Conservation (phyloP, 2,797 vertebrate species). For the Vipera ursinii region DNA sequence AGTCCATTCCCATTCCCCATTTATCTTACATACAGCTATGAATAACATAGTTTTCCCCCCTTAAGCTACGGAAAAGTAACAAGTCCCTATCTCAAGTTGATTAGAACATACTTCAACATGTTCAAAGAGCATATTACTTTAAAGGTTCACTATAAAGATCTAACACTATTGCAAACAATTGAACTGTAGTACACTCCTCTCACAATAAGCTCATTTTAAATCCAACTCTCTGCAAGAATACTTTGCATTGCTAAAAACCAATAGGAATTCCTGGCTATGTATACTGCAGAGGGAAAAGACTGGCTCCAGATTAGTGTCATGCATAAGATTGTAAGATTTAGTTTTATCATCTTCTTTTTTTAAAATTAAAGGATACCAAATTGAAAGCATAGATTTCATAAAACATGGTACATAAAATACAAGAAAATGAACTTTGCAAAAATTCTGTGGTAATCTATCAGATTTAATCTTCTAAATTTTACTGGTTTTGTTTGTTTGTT, state of each 20-base stretch:
- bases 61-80: background rate
- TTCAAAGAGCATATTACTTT: background rate
- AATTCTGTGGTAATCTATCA: background rate
- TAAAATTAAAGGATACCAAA: background rate
- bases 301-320: background rate
- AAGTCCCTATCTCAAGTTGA: background rate
- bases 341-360: background rate
- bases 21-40: background rate
- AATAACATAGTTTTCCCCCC: background rate
- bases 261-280: background rate
- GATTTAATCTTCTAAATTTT: background rate
- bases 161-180: background rate
- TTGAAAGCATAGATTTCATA: background rate
- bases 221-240: background rate
- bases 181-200: background rate
- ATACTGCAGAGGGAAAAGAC: background rate
- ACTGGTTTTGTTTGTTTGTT: background rate
- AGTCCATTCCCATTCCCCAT: background rate
- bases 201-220: background rate
- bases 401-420: background rate
- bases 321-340: background rate
- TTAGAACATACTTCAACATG: background rate
- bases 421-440: background rate
- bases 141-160: background rate
- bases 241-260: background rate